Conservation (phyloP, 1,140 invertebrate species). For the Calliopsis andreniformis region DNA sequence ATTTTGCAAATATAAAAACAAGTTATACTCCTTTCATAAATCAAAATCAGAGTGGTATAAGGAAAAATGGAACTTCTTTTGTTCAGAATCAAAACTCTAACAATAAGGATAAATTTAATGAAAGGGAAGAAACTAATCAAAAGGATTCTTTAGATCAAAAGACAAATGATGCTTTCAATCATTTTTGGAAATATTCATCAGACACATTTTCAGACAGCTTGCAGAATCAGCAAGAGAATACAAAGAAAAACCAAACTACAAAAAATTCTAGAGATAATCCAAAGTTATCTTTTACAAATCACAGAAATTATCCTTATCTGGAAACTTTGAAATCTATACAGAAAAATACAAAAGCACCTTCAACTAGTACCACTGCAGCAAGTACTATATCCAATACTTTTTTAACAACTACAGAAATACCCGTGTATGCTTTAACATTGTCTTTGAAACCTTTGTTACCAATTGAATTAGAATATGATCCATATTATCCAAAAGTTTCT, state of each 20-base stretch:
- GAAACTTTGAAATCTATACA: conserved; percentile 71
- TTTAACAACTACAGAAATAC: conserved; percentile 60
- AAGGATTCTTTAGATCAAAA: not conserved
- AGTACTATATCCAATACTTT: not conserved
- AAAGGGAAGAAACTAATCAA: not conserved
- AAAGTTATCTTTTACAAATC: conserved; percentile 8
- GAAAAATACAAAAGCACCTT: conserved; percentile 23
- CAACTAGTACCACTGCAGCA: not conserved
- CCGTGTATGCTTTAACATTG: conserved; percentile 59
- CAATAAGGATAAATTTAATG: conserved; percentile 4
- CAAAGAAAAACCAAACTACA: not conserved
- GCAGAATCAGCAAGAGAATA: not conserved
- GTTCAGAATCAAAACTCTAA: not conserved
- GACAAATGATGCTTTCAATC: not conserved
- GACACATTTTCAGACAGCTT: not conserved
- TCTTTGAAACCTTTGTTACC: conserved; percentile 64
- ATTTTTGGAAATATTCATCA: not conserved
- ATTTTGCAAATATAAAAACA: not conserved
- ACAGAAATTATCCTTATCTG: conserved; percentile 65
- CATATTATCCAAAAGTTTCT: conserved; percentile 71
- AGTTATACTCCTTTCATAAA: not conserved
- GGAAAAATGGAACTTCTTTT: not conserved
- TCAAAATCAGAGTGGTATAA: not conserved
- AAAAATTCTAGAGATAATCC: not conserved
- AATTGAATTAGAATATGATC: conserved; percentile 68